Evolutionary conservation across 2,113 vertebrate genomes (phyloP), one percentile per base, ranked within the genome.

Genomic region (Triplophysa rosa): DNA sequence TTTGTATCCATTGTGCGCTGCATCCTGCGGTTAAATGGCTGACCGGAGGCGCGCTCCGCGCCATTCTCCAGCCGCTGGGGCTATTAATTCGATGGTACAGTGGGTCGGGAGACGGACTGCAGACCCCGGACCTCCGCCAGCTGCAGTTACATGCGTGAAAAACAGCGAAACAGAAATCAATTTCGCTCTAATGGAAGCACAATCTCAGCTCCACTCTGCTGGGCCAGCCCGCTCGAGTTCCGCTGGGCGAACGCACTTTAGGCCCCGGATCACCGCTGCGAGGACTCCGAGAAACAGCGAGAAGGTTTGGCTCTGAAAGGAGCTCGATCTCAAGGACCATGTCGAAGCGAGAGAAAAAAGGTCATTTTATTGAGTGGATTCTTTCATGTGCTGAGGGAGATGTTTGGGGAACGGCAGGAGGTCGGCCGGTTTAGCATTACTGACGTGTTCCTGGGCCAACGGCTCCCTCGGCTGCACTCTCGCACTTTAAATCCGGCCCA

Each of bases 91-190:
- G 56, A 52, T 42, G 19, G 68, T 58, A 71, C 58, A 23, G 5
- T 19, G 10, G 63, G 66, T 54, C 17, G 16, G 10, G n/a, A 47
- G 23, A 59, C 6, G 5, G 49, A 54, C 6, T 2, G 9, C 47
- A 47, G n/a, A 54, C 21, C 7, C 47, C 47, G 2, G 67, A 21
- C 76, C 24, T 68, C 45, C 21, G 45, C 58, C 29, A 37, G 70
- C 49, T 29, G 67, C 67, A 47, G 65, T 71, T 56, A 61, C 21
- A 73, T 52, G 72, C 64, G 61, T 78, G 67, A 83, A 17, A 33
- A 69, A 76, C 59, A 64, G 23, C 61, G 67, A 70, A 86, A 82
- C 72, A 52, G 45, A 79, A 79, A 84, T 81, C 56, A 40, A 83
- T 79, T 79, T 64, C n/a, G 12, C 40, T 42, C 66, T 75, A 77